A percentile compares a stretch with the other conserved stretches of the same genome.
Conservation (phyloP, 2,888 invertebrate species). For the Limnephilus marmoratus region DNA sequence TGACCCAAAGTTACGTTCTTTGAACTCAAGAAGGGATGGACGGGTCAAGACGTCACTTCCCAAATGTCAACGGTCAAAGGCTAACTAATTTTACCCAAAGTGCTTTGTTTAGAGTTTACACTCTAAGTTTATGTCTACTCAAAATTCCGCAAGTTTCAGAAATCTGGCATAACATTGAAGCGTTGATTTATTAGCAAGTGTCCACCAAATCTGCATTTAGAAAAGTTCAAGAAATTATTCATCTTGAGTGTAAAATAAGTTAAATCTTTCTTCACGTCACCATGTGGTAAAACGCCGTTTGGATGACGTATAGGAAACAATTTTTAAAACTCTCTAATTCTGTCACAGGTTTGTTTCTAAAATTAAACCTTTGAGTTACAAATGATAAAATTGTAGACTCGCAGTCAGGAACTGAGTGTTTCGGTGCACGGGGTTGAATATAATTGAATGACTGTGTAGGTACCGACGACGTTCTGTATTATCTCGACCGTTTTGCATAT, state of each 20-base stretch:
- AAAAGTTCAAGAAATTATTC: not conserved
- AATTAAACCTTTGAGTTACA: too few relatives aligned
- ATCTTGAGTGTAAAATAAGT: too few relatives aligned
- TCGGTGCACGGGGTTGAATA: too few relatives aligned
- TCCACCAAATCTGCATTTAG: not conserved
- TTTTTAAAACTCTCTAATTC: too few relatives aligned
- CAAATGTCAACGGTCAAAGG: not conserved
- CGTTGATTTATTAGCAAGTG: not conserved
- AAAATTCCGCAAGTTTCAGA: not conserved
- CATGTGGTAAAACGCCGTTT: too few relatives aligned
- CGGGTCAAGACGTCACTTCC: not conserved
- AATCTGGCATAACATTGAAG: not conserved
- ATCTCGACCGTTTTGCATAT: too few relatives aligned
- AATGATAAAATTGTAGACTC: not conserved
- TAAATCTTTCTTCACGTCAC: too few relatives aligned
- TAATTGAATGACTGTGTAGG: too few relatives aligned
- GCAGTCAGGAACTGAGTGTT: too few relatives aligned
- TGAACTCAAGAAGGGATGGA: not conserved
- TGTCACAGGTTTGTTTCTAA: too few relatives aligned
- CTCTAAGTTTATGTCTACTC: not conserved
- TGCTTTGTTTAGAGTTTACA: not conserved
- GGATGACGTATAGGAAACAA: too few relatives aligned
- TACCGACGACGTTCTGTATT: too few relatives aligned
- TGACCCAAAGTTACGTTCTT: not conserved
- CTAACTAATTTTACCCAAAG: not conserved